Evolutionary conservation across 2,113 vertebrate species (phyloP).

Genomic region (Etia nguti): DNA sequence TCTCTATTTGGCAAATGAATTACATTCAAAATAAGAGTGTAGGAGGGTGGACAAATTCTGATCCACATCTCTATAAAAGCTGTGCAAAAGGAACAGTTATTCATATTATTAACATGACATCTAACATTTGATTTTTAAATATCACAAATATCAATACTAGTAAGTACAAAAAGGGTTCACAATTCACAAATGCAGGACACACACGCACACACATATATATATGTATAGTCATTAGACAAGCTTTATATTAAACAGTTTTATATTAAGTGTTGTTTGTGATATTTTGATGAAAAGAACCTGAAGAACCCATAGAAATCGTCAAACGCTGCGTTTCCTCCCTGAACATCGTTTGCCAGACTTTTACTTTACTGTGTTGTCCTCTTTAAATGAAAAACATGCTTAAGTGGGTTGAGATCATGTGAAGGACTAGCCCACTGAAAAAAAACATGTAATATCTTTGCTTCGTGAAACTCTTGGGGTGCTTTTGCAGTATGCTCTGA

Average conservation of each 20-base stretch:
- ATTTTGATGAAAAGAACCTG: neutral
- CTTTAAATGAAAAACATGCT: neutral
- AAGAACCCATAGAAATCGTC: neutral
- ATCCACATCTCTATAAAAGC: neutral
- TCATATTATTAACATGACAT: neutral
- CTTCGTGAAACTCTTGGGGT: neutral
- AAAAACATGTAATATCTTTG: neutral
- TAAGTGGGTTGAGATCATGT: neutral
- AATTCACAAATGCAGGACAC: neutral
- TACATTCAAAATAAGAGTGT: neutral
- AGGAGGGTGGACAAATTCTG: neutral
- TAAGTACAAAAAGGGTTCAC: neutral
- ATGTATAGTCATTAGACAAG: neutral
- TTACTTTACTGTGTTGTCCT: neutral
- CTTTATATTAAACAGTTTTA: neutral
- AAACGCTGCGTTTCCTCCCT: neutral
- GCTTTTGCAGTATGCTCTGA: neutral
- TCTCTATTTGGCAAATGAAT: neutral
- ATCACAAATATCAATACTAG: neutral
- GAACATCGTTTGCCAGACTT: neutral
- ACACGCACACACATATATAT: neutral
- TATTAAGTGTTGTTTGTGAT: accelerated
- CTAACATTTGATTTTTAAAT: neutral
- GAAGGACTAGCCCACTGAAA: accelerated
- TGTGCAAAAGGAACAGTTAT: neutral